A percentile compares a stretch with the other conserved stretches of the same genome.
phyloP scores from a whole-genome alignment of 2,113 vertebrate species.

The Nothocercus nigrocapillus region DNA sequence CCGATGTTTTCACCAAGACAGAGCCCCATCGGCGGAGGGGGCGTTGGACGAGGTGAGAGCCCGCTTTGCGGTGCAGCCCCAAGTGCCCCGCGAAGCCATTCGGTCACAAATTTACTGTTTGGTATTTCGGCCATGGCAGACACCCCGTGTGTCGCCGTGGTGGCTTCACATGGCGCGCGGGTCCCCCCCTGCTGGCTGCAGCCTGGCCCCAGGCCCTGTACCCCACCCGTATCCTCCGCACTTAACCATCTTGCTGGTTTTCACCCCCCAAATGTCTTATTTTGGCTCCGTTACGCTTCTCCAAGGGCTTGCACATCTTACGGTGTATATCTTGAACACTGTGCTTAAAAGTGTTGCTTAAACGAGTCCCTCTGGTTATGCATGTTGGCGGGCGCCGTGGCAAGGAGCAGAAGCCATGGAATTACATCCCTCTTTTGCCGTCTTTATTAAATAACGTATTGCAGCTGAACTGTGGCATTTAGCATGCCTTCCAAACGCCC shows the following conservation, averaged over 20 bases:
- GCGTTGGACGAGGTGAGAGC: not conserved
- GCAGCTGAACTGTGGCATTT: constrained; percentile 36
- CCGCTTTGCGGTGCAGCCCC: too few species aligned
- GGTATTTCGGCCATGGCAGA: too few species aligned
- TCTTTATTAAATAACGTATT: constrained; percentile 30
- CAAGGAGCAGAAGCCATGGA: constrained; percentile 27
- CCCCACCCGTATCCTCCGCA: not conserved
- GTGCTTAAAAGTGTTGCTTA: not conserved
- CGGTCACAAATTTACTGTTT: too few species aligned
- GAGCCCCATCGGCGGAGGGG: not conserved
- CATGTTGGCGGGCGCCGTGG: not conserved
- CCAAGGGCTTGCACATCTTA: not conserved
- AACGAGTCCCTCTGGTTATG: constrained; percentile 5
- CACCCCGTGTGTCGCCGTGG: too few species aligned
- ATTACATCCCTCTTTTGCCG: not conserved
- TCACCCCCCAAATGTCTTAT: not conserved
- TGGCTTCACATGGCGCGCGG: too few species aligned
- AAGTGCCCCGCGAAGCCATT: too few species aligned
- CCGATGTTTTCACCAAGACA: not conserved
- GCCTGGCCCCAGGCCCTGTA: constrained; percentile 28
- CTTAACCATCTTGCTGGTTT: constrained; percentile 4
- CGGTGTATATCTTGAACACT: not conserved
- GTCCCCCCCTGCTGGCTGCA: too few species aligned
- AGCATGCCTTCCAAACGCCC: constrained; percentile 43
- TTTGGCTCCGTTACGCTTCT: not conserved